Evolutionary conservation across 2,888 invertebrate species (phyloP), one percentile per base, ranked within the genome.

Genomic region (Cancer borealis): DNA sequence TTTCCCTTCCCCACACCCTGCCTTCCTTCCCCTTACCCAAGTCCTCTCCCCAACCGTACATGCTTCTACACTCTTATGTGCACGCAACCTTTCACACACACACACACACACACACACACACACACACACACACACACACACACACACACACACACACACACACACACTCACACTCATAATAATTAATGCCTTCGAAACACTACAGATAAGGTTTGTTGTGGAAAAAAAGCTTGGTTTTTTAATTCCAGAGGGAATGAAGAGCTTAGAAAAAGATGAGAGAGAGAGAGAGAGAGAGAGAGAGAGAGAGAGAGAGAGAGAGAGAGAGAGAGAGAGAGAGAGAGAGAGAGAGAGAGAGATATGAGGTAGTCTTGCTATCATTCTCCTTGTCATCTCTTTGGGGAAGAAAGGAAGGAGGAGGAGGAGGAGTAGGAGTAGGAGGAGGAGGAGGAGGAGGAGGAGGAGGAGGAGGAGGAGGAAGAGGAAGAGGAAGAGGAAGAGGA

Each of bases 101-200:
- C 84, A 84, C 84, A 84, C 84, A 84, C 84, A 84, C 84, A 84
- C 84, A 84, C 84, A 84, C 84, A 84, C 84, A 84, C 84, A 84
- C 84, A 84, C 84, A 84, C 84, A 84, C 84, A 84, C 84, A 84
- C 84, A 84, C 84, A 84, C 84, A 84, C 84, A 84, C 84, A 84
- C 84, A 84, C 84, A 84, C 84, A 84, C 84, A 49, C 49, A 49
- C 49, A 49, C 49, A 49, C 49, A 54, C 54, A 54, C 54, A 54
- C 54, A 54, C 54, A 54, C 54, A 39, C 66, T 5, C 66, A 66
- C 66, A 66, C 73, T 3, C 73, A n/a, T 73, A 8, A 21, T 47
- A 45, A 88, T 47, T 47, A 45, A 88, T 47, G 30, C 12, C 17
- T 6, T 45, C 8, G 0, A n/a, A 12, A 30, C 88, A 88, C 17